A percentile compares a stretch with the other conserved stretches of the same genome.
These are phyloP conservation scores for Cassiopea xamachana DNA, from an alignment of 30 jellyfish, hydroid and myxozoan species.

Conservation along the genomic window DNA sequence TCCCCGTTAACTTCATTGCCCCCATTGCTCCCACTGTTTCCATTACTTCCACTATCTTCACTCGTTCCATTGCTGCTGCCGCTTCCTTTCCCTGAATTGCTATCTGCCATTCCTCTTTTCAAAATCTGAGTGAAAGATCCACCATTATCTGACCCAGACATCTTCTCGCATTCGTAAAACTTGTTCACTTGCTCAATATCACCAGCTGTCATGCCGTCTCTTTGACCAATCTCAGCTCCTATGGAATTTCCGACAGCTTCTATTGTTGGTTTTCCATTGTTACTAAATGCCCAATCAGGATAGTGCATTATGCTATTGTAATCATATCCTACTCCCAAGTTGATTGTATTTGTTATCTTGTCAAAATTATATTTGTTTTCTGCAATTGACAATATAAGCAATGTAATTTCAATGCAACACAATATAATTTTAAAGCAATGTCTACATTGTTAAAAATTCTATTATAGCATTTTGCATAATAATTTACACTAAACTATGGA, in stretches of 20 bases:
- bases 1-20: neutral
- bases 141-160: conserved; percentile 1
- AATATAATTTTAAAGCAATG: no score
- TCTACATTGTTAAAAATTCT: no score
- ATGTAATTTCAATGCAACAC: no score
- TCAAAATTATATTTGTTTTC: conserved; percentile 25
- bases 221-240: conserved; percentile 52
- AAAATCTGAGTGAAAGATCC: neutral
- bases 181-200: conserved; percentile 53
- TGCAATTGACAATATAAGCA: neutral
- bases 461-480: no score
- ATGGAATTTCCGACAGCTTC: conserved; percentile 43
- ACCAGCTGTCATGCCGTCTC: conserved; percentile 52
- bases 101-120: neutral
- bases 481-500: no score
- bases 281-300: conserved; percentile 53
- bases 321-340: conserved; percentile 50
- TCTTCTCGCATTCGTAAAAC: conserved; percentile 31
- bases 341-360: conserved; percentile 10
- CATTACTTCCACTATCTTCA: neutral
- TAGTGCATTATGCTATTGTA: conserved; percentile 66
- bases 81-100: neutral
- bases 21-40: neutral
- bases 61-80: neutral
- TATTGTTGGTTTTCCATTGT: conserved; percentile 47